Percentiles rank a stretch among this genome's conserved stretches.
Evolutionary conservation across 1,140 invertebrate genomes (phyloP).

Genomic region (Chrysoperla carnea): DNA sequence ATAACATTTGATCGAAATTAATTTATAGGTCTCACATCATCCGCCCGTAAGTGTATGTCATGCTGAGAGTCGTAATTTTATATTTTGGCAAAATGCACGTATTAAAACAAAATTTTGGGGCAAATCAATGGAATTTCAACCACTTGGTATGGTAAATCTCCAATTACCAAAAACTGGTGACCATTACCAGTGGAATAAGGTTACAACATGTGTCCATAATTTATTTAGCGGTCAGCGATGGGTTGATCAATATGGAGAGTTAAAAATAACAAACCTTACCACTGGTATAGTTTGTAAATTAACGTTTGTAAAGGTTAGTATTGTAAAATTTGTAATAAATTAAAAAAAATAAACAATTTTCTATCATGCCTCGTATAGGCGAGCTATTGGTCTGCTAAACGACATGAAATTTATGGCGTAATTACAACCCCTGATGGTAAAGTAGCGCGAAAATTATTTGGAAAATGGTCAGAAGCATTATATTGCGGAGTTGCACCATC

Average conservation of each 20-base stretch:
- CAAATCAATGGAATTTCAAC: slow-evolving; percentile 79
- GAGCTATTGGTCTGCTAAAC: not conserved
- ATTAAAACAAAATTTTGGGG: slow-evolving; percentile 85
- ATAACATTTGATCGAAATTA: no score
- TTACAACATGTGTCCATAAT: slow-evolving; percentile 68
- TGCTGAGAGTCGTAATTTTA: slow-evolving; percentile 58
- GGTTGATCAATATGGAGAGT: slow-evolving; percentile 76
- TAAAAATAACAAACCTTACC: slow-evolving; percentile 45
- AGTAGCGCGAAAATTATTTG: slow-evolving; percentile 45
- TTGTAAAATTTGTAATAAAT: not conserved
- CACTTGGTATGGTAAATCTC: slow-evolving; percentile 43
- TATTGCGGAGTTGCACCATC: slow-evolving; percentile 55
- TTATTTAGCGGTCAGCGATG: slow-evolving; percentile 64
- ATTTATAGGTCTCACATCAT: slow-evolving; percentile 61
- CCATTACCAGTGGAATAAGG: slow-evolving; percentile 69
- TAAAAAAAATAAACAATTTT: not conserved
- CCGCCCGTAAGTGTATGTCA: slow-evolving; percentile 71
- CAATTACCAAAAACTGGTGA: slow-evolving; percentile 33
- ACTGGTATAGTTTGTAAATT: slow-evolving; percentile 47
- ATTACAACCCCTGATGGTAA: slow-evolving; percentile 39
- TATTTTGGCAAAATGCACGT: slow-evolving; percentile 63
- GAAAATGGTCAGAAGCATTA: slow-evolving; percentile 68
- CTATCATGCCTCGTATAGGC: not conserved
- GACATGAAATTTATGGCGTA: slow-evolving; percentile 37
- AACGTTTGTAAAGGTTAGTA: slow-evolving; percentile 58